Evolutionary conservation across 30 jellyfish, hydroid and myxozoan genomes (phyloP).

Genomic region (Haliclystus octoradiatus): DNA sequence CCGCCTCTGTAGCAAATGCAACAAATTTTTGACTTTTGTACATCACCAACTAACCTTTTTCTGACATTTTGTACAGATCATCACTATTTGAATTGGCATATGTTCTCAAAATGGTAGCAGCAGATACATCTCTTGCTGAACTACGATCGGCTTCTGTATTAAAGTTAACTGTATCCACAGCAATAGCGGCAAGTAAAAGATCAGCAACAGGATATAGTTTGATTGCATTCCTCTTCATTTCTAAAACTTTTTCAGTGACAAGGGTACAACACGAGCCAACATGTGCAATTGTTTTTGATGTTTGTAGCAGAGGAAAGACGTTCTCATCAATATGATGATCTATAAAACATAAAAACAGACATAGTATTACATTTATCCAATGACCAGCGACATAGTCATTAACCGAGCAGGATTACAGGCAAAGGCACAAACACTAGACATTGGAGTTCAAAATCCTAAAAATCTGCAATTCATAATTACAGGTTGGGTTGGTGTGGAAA

Average conservation of each 20-base stretch:
- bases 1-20: no score
- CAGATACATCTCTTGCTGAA: slow-evolving; percentile 54
- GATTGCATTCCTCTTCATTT: slow-evolving; percentile 8
- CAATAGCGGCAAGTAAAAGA: slow-evolving; percentile 58
- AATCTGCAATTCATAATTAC: no score
- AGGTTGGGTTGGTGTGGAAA: no score
- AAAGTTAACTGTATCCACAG: slow-evolving; percentile 57
- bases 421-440: no score
- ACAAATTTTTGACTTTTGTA: no score
- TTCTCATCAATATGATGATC: slow-evolving; percentile 80
- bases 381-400: no score
- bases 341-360: slow-evolving; percentile 12
- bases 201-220: slow-evolving; percentile 36
- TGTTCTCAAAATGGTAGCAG: slow-evolving; percentile 37
- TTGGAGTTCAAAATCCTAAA: no score
- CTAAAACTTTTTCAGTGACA: slow-evolving; percentile 38
- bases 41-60: slow-evolving; percentile 49
- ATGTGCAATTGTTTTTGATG: slow-evolving; percentile 43
- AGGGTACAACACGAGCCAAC: slow-evolving; percentile 92
- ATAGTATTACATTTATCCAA: no score
- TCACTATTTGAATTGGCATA: slow-evolving; percentile 9
- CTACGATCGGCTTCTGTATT: slow-evolving; percentile 45
- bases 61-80: slow-evolving; percentile 30
- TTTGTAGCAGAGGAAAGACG: no score
- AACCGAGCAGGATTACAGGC: no score